phyloP scores from a whole-genome alignment of 2,888 invertebrate genomes.

The Eumerus sabulonum region DNA sequence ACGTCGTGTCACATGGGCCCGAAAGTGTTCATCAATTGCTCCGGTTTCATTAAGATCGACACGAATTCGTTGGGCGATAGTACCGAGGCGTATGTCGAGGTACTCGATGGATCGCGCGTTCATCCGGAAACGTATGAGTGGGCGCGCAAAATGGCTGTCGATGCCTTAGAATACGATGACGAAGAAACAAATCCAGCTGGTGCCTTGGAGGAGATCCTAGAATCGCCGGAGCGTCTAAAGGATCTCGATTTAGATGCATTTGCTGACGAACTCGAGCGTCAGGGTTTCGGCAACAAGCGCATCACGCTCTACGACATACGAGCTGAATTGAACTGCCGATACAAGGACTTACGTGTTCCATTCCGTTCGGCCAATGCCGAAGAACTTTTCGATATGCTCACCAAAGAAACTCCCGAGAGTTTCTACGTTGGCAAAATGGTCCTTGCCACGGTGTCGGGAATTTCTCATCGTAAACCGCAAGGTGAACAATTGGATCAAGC shows the following conservation, averaged over 20 bases:
- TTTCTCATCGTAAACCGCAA: conserved; percentile 92
- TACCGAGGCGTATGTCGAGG: conserved; percentile 96
- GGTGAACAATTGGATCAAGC: conserved; percentile 97
- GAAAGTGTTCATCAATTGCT: conserved; percentile 98
- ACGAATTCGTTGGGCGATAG: conserved; percentile 96
- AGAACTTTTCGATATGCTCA: conserved; percentile 95
- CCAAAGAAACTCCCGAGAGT: conserved; percentile 96
- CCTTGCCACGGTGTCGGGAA: conserved; percentile 88
- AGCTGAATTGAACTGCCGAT: conserved; percentile 95
- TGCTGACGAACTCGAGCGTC: conserved; percentile 96
- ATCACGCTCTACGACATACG: conserved; percentile 98
- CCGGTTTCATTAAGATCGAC: conserved; percentile 99
- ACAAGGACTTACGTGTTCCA: conserved; percentile 91
- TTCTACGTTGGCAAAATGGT: conserved; percentile 94
- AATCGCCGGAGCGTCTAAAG: conserved; percentile 94
- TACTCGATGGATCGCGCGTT: conserved; percentile 97
- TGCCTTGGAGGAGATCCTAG: conserved; percentile 97
- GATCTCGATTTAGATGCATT: conserved; percentile 99
- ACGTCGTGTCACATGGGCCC: conserved; percentile 98
- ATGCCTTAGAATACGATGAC: conserved; percentile 98
- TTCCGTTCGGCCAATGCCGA: conserved; percentile 90
- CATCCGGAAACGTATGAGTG: conserved; percentile 99
- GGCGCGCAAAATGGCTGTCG: conserved; percentile 99
- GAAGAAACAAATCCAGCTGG: conserved; percentile 98
- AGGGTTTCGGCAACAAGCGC: conserved; percentile 92